phyloP scores from a whole-genome alignment of 2,113 vertebrate genomes.

The Gymnarchus niloticus region DNA sequence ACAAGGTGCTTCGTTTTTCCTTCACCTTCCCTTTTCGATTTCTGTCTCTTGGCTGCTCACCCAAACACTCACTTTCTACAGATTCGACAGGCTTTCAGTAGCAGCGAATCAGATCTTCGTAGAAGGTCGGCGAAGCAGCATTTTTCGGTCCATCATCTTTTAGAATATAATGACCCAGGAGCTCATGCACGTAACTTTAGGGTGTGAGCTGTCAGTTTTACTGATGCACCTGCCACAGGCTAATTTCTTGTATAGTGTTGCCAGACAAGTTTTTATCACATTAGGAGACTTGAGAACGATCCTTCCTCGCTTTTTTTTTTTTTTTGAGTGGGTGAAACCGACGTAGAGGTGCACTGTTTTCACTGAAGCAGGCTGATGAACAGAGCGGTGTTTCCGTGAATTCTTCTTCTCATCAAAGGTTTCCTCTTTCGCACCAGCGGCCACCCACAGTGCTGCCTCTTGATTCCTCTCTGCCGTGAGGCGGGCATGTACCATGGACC shows the following conservation, averaged over 20 bases:
- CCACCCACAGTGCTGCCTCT: neutral
- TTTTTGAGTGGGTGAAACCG: neutral
- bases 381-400: neutral
- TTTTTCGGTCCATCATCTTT: no score
- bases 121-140: neutral
- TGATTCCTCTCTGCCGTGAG: neutral
- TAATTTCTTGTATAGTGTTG: neutral
- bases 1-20: neutral
- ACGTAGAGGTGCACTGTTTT: neutral
- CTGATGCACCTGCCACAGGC: no score
- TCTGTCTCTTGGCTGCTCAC: neutral
- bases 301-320: neutral
- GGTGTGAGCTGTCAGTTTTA: no score
- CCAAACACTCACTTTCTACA: neutral
- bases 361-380: neutral
- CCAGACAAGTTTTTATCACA: neutral
- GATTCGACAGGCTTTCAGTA: no score
- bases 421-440: neutral
- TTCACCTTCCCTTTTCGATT: neutral
- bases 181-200: no score
- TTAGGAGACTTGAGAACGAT: neutral
- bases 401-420: neutral
- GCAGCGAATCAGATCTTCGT: no score
- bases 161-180: no score
- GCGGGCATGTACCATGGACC: neutral